Evolutionary conservation across 2,888 invertebrate genomes (phyloP).

Genomic region (Linyphia triangularis): DNA sequence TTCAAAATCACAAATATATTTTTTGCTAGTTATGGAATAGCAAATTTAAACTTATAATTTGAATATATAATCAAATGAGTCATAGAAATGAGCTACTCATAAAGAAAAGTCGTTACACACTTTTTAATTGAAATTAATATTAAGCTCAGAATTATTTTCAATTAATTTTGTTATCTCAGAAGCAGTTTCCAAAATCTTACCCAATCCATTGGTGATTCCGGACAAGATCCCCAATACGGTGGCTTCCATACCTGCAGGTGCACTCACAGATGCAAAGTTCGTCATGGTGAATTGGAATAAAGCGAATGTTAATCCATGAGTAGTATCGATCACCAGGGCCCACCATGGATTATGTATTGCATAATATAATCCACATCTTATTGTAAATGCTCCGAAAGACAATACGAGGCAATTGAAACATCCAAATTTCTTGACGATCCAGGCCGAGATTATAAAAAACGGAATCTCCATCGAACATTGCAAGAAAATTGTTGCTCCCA

Average conservation of each 20-base stretch:
- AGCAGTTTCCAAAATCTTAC: slow-evolving; percentile 78
- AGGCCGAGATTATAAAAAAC: slow-evolving; percentile 81
- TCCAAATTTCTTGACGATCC: slow-evolving; percentile 88
- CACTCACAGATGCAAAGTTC: slow-evolving; percentile 32
- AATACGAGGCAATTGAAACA: slow-evolving; percentile 89
- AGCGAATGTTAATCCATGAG: slow-evolving; percentile 93
- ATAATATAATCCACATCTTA: slow-evolving; percentile 91
- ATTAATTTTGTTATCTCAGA: too few species aligned
- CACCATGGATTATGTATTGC: slow-evolving; percentile 89
- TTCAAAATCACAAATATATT: too few species aligned
- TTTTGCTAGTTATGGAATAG: too few species aligned
- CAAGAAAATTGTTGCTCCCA: slow-evolving; percentile 72
- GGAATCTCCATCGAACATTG: slow-evolving; percentile 76
- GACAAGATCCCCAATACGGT: slow-evolving; percentile 94
- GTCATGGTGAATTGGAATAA: slow-evolving; percentile 85
- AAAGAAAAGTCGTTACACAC: too few species aligned
- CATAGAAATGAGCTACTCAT: too few species aligned
- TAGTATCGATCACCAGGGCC: slow-evolving; percentile 89
- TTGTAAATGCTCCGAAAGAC: slow-evolving; percentile 88
- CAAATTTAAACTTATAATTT: too few species aligned
- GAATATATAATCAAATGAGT: too few species aligned
- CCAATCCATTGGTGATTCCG: slow-evolving; percentile 91
- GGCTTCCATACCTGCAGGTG: slow-evolving; percentile 80
- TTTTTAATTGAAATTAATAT: too few species aligned
- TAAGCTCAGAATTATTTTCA: too few species aligned